Evolutionary conservation across 1,140 invertebrate species (phyloP).

Genomic region (Drosophila neocordata): DNA sequence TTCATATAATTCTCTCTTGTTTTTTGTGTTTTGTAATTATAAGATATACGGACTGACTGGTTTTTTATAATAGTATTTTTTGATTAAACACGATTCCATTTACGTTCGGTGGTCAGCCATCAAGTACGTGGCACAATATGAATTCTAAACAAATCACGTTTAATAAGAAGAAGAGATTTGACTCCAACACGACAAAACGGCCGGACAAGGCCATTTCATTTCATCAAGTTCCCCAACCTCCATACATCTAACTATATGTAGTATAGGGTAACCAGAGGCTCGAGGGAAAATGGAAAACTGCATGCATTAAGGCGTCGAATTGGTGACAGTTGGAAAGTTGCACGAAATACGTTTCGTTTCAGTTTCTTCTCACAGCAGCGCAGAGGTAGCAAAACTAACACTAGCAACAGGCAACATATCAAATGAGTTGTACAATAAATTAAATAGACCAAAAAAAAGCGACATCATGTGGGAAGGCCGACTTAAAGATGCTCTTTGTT

Average conservation of each 20-base stretch:
- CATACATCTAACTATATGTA: slow-evolving; percentile 13
- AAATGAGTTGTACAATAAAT: slow-evolving; percentile 46
- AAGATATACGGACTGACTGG: neutral
- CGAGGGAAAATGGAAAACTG: neutral
- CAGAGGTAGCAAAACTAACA: neutral
- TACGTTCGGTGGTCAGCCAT: slow-evolving; percentile 34
- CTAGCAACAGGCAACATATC: slow-evolving; percentile 14
- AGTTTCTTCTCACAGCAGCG: slow-evolving; percentile 17
- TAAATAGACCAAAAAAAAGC: slow-evolving; percentile 67
- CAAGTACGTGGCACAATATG: slow-evolving; percentile 54
- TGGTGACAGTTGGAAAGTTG: slow-evolving; percentile 55
- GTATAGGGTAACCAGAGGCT: neutral
- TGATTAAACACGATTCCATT: slow-evolving; percentile 70
- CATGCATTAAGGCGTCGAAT: slow-evolving; percentile 18
- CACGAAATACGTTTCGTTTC: slow-evolving; percentile 33
- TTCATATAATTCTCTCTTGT: slow-evolving; percentile 21
- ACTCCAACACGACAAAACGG: slow-evolving; percentile 19
- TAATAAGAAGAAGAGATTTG: slow-evolving; percentile 24
- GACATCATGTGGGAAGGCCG: neutral
- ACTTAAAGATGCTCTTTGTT: neutral
- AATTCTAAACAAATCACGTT: slow-evolving; percentile 68
- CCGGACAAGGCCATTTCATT: slow-evolving; percentile 52
- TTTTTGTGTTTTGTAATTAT: slow-evolving; percentile 36
- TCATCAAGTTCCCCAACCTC: neutral
- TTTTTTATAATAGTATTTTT: slow-evolving; percentile 25